Evolutionary conservation across 2,888 invertebrate species (phyloP).

Genomic region (Oxystoma pomonae): DNA sequence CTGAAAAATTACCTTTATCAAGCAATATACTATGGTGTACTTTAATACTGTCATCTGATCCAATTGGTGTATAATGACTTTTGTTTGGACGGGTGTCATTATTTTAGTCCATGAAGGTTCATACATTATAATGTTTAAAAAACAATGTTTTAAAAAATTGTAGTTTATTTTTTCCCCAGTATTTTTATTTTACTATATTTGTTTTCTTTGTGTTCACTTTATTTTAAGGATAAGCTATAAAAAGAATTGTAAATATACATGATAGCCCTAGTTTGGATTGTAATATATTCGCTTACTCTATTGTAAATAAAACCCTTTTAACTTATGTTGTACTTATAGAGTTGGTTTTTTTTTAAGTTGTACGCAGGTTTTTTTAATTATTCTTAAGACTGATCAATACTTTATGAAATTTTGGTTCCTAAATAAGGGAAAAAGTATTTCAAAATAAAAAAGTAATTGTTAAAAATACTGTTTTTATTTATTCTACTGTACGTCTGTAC

Average conservation of each 20-base stretch:
- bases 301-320: not conserved
- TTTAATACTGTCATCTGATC: too few species aligned
- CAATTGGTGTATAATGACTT: too few species aligned
- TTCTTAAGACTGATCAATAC: conserved; percentile 47
- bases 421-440: conserved; percentile 47
- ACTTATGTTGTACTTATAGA: conserved; percentile 32
- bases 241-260: not conserved
- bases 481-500: too few species aligned
- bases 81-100: too few species aligned
- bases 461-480: conserved; percentile 15
- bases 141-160: not conserved
- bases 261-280: not conserved
- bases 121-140: too few species aligned
- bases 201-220: not conserved
- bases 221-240: not conserved
- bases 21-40: not conserved
- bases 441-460: conserved; percentile 35
- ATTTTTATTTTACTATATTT: not conserved
- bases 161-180: not conserved
- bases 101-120: too few species aligned
- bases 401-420: conserved; percentile 49
- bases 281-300: not conserved
- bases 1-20: not conserved
- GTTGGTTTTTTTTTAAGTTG: conserved; percentile 9
- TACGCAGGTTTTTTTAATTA: conserved; percentile 30